Evolutionary conservation across 1,140 invertebrate species (phyloP), one percentile per base, ranked within the genome.

Genomic region (Pseudomyrmex pallidus): DNA sequence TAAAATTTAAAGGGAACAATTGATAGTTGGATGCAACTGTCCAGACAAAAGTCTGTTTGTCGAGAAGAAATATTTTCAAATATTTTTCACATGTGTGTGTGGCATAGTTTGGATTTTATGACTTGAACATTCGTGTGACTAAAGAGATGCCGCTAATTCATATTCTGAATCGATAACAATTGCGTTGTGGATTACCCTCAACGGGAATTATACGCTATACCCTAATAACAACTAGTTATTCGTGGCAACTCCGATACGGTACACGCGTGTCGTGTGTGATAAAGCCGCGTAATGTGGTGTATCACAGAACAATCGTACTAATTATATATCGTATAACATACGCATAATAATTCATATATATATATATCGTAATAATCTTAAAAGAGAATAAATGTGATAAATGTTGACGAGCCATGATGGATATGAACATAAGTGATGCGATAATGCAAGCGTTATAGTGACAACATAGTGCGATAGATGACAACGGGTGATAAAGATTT

Each of bases 291-390:
- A 94, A 94, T 90, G 90, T 94, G 93, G 92, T 94, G 93, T 94
- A 94, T 94, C 93, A 94, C 93, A 94, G 93, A 94, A 94, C 93
- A 94, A 94, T 94, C 91, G 92, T 94, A 93, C 89, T 93, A 93
- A 90, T 93, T 91, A 72, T 67, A 89, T 92, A 89, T 92, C 87
- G 77, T 90, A 90, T 91, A 93, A 93, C 90, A 92, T 93, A 89
- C 89, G 70, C 50, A 91, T 91, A 91, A 90, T 91, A n/a, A 70
- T 80, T 50, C 59, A 44, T 63, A 20, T 74, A 48, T 74, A 44
- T 89, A 92, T 92, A 89, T 87, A 89, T 85, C 74, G 88, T 93
- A 93, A 91, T 90, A 93, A 90, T 90, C 91, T 93, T 93, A 93
- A 91, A 92, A 92, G 88, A 90, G 92, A 92, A 35, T 35, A 35